Conservation (phyloP, 2,888 invertebrate genomes). For the Quadriops clusia region DNA sequence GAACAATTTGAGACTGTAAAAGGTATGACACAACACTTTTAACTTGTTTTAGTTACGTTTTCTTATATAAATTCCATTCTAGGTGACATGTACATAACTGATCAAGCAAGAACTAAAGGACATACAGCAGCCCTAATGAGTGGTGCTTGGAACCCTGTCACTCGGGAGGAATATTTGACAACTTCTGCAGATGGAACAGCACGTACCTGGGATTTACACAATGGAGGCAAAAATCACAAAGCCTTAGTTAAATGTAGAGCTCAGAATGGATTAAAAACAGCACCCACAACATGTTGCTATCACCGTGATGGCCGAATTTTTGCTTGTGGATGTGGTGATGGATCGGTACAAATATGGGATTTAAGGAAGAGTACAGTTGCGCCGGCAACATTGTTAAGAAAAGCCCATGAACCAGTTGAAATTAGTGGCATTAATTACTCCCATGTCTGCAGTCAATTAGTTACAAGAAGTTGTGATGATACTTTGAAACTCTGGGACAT, state of each 20-base stretch:
- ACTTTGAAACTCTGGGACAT: slow-evolving; percentile 93
- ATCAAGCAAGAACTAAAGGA: slow-evolving; percentile 84
- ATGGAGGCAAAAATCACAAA: slow-evolving; percentile 63
- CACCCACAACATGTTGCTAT: slow-evolving; percentile 63
- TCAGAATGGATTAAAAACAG: slow-evolving; percentile 73
- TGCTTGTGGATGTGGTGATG: slow-evolving; percentile 87
- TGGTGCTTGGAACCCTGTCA: slow-evolving; percentile 89
- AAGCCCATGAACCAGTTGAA: slow-evolving; percentile 72
- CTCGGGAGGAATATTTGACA: slow-evolving; percentile 86
- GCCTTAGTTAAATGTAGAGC: slow-evolving; percentile 78
- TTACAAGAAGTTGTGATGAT: slow-evolving; percentile 81
- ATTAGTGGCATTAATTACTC: slow-evolving; percentile 80
- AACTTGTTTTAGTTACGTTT: slow-evolving; percentile 56
- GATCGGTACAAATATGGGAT: slow-evolving; percentile 96
- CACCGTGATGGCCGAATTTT: slow-evolving; percentile 67
- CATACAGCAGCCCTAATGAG: slow-evolving; percentile 85
- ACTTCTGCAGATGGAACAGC: slow-evolving; percentile 90
- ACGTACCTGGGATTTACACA: slow-evolving; percentile 76
- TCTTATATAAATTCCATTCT: too few species aligned
- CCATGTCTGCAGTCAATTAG: slow-evolving; percentile 67
- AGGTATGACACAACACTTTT: too few species aligned
- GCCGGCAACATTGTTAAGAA: slow-evolving; percentile 62
- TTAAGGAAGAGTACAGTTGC: slow-evolving; percentile 84
- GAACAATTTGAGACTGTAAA: slow-evolving; percentile 87
- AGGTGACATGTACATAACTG: slow-evolving; percentile 70